Evolutionary conservation across 2,888 invertebrate species (phyloP), one percentile per base, ranked within the genome.

Genomic region (Plebejus argus): DNA sequence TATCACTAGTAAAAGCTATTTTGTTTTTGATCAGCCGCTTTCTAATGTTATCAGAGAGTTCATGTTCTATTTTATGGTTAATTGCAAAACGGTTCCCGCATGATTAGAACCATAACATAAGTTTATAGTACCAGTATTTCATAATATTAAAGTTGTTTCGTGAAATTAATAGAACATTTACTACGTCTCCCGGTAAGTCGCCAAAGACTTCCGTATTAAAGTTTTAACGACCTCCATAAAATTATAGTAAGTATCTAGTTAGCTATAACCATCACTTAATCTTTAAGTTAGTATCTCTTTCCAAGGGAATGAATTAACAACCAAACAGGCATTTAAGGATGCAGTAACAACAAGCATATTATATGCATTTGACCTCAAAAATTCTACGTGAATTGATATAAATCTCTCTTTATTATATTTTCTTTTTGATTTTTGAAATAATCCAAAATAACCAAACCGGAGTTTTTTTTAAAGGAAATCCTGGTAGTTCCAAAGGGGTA

Each of bases 11-110:
- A 28, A 66, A 66, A 66, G 66, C 28, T 66, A 5, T 66, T 66
- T 66, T 28, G 66, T 66, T 28, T 66, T 28, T 15, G 66, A 66
- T 66, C 66, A 23, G 66, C 66, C 66, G 66, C 66, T 28, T 66
- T 66, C 66, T 12, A 66, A 66, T 28, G 66, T 66, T 66, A 66
- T 66, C 66, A 66, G 1, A 33, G 66, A 61, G 20, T 28, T 28
- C 66, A 66, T 28, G 66, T 66, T 66, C 66, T 28, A 66, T 66
- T 66, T 66, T 66, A 28, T 6, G 28, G 28, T 66, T 66, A 56
- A 18, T 33, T 53, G 56, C 8, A 49, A 33, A 28, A 56, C 33
- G 33, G 53, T 53, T 56, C 10, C 33, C 61, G 58, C 58, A 58
- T 58, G n/a, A 12, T 20, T 23, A 61, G 10, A 61, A 3, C 28